phyloP scores from a whole-genome alignment of 2,797 vertebrate genomes.

The Schizopygopsis malacanthus region DNA sequence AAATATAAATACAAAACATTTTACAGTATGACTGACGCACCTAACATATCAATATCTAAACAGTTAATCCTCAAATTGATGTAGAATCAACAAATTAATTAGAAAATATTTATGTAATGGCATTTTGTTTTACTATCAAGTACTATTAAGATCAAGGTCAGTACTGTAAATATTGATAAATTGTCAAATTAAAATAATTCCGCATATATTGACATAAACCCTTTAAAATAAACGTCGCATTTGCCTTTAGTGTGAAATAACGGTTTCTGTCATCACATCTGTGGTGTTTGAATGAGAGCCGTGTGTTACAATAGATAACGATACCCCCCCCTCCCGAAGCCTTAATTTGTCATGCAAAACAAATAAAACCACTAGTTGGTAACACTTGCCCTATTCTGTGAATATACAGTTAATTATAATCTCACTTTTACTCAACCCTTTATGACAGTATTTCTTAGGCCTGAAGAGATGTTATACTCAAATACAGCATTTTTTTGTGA shows the following conservation, averaged over 20 bases:
- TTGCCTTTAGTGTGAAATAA: neutral
- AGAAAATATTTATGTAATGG: neutral
- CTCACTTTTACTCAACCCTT: neutral
- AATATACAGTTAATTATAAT: neutral
- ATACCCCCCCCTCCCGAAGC: neutral
- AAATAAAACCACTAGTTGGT: neutral
- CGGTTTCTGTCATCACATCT: no score
- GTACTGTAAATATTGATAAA: neutral
- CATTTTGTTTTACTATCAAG: neutral
- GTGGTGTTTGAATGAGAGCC: neutral
- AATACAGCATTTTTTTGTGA: neutral
- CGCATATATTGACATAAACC: neutral
- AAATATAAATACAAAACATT: no score
- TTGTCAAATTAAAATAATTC: neutral
- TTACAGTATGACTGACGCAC: no score
- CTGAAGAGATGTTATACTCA: neutral
- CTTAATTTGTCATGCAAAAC: neutral
- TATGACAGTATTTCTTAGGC: neutral
- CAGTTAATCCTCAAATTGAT: neutral
- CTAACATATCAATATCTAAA: no score
- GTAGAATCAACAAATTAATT: neutral
- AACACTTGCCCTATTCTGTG: neutral
- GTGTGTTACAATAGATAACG: neutral
- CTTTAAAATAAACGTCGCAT: neutral
- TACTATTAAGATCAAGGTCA: neutral